A percentile compares a stretch with the other conserved stretches of the same genome.
phyloP scores from a whole-genome alignment of 2,888 invertebrate genomes.

The Tipula unca region DNA sequence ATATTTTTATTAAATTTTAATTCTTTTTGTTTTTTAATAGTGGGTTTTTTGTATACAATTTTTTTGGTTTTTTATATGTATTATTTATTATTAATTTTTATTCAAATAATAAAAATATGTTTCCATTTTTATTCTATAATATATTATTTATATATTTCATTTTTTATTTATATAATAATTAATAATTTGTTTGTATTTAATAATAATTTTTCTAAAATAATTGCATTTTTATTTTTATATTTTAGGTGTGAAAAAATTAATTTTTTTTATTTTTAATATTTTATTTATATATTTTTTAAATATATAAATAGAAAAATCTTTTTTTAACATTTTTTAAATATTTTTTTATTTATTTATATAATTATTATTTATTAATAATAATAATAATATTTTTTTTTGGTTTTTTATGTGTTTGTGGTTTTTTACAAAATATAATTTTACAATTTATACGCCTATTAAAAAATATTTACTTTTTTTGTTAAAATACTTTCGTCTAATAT shows the following conservation, averaged over 20 bases:
- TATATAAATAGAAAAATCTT: not conserved
- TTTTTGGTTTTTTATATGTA: not conserved
- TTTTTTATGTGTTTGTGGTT: not conserved
- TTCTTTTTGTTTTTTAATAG: not conserved
- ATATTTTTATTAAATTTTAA: not conserved
- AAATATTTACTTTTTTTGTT: not conserved
- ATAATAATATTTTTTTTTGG: not conserved
- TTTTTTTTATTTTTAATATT: not conserved
- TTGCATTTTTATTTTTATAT: not conserved
- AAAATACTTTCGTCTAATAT: constrained; percentile 25
- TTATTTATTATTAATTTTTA: not conserved
- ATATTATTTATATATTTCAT: not conserved
- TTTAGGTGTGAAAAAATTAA: not conserved
- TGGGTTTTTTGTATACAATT: constrained; percentile 1
- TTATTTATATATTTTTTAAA: not conserved
- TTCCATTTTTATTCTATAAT: not conserved
- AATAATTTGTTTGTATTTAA: not conserved
- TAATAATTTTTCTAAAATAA: constrained; percentile 14
- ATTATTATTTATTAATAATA: not conserved
- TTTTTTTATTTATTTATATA: not conserved
- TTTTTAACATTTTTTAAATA: not conserved
- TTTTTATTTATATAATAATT: not conserved
- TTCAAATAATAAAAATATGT: not conserved
- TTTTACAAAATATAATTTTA: constrained; percentile 8
- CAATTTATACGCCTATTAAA: not conserved